Conservation (phyloP, 2,888 invertebrate genomes). For the Andrena chrysosceles region DNA sequence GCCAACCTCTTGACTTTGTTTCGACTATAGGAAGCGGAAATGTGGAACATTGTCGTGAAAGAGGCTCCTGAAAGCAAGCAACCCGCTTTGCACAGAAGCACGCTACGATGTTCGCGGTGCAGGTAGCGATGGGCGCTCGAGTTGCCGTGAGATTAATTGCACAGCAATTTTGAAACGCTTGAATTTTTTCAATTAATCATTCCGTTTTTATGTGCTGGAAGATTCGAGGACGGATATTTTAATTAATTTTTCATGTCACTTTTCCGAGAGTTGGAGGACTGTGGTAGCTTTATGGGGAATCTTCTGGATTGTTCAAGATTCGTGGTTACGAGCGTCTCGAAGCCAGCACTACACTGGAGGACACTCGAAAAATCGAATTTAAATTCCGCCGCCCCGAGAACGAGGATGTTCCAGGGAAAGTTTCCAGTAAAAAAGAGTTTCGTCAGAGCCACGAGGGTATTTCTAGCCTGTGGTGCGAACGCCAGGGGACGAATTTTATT, state of each 20-base stretch:
- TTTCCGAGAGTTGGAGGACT: too few relatives aligned
- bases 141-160: background rate
- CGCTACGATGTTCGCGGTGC: background rate
- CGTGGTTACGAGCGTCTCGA: background rate
- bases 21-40: background rate
- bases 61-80: constrained; percentile 27
- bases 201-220: too few relatives aligned
- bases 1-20: background rate
- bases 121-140: background rate
- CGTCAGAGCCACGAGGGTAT: background rate
- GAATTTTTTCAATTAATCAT: too few relatives aligned
- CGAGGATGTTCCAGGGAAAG: background rate
- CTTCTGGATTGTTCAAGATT: too few relatives aligned
- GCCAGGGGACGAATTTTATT: constrained; percentile 6
- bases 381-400: background rate
- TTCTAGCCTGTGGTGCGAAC: background rate
- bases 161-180: too few relatives aligned
- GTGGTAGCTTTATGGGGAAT: too few relatives aligned
- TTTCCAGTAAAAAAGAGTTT: background rate
- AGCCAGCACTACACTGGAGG: background rate
- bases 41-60: constrained; percentile 18
- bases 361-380: constrained; percentile 20
- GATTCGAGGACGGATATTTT: too few relatives aligned
- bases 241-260: too few relatives aligned
- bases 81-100: constrained; percentile 37